Evolutionary conservation across 2,888 invertebrate species (phyloP), one percentile per base, ranked within the genome.

Genomic region (Elegia similella): DNA sequence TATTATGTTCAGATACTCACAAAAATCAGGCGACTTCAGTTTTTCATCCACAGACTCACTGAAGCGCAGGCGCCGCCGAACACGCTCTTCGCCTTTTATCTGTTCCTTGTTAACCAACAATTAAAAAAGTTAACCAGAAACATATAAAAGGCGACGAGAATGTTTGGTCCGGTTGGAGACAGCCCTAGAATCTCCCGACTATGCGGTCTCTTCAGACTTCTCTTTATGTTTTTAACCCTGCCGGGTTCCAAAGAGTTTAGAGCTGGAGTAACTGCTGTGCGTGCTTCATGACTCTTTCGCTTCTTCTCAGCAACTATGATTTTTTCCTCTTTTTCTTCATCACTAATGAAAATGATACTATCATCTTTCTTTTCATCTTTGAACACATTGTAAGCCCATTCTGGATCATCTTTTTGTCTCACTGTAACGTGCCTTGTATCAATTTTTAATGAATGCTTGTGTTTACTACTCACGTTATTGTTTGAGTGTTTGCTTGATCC

Each of bases 201-300:
- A 46, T 85, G 86, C 0, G 88, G 88, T 54, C 88, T 76, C 58
- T 82, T 88, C 0, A 88, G 64, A 69, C 88, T 89, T 42, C 73
- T 80, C 63, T 89, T 89, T 29, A 88, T 76, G 69, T 89, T 88
- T 52, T 64, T 87, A 0, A 86, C 66, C 42, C 73, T 71, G 50
- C 62, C 76, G 0, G 73, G 68, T n/a, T n/a, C n/a, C n/a, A n/a
- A n/a, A n/a, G n/a, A n/a, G 56, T 84, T 79, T 42, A 80, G 62
- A 5, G 64, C 62, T 0, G 86, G 86, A 10, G 87, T 87, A 0
- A 70, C 67, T 2, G 68, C 66, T 1, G 62, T 65, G 15, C 61
- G 60, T 1, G 57, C 52, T 7, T 69, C 69, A 1, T 59, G 61
- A 55, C 64, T 73, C 16, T 59, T 69, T 23, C 63, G 61, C 16